phyloP scores from a whole-genome alignment of 1,140 invertebrate species.

The Paraescarpia echinospica region DNA sequence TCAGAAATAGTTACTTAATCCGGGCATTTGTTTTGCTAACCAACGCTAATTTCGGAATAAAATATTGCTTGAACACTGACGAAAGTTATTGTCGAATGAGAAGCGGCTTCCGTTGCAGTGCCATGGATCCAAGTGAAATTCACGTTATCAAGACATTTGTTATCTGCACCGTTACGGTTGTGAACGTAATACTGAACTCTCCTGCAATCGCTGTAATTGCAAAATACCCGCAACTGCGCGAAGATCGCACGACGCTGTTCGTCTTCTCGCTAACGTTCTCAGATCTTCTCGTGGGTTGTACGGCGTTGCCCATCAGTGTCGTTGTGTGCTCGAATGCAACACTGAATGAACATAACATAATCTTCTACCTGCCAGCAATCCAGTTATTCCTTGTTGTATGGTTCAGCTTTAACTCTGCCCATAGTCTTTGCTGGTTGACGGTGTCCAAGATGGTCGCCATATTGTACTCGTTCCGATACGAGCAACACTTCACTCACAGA shows the following conservation, averaged over 20 bases:
- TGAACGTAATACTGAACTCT: neutral
- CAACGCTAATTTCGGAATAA: no score
- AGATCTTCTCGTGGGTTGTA: neutral
- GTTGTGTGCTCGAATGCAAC: neutral
- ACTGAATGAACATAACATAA: neutral
- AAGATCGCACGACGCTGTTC: neutral
- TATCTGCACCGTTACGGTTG: neutral
- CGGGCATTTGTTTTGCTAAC: no score
- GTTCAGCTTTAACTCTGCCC: neutral
- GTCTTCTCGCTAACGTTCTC: neutral
- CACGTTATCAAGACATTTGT: neutral
- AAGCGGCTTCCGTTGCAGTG: neutral
- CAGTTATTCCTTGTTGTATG: neutral
- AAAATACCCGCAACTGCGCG: neutral
- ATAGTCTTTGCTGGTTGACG: neutral
- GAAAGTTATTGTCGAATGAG: no score
- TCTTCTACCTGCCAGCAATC: neutral
- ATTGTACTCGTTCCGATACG: neutral
- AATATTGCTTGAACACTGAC: no score
- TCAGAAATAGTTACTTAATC: no score
- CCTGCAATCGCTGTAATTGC: neutral
- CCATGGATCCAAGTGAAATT: neutral
- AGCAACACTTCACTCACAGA: neutral
- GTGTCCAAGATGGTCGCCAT: neutral
- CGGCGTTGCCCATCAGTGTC: neutral